Evolutionary conservation across 2,113 vertebrate species (phyloP).

Genomic region (Myxocyprinus asiaticus): DNA sequence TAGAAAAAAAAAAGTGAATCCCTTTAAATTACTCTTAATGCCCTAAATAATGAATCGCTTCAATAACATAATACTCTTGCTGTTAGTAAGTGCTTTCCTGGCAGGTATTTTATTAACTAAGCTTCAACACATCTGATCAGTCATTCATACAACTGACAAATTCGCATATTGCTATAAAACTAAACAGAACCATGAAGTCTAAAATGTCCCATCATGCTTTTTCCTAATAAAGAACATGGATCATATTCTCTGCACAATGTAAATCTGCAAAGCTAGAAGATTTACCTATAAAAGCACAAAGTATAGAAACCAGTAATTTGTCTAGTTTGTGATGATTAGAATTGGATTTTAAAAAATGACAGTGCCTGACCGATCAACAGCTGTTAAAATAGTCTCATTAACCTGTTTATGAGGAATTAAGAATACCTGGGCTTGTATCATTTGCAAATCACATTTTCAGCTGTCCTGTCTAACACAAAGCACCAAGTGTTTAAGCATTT

Average conservation of each 20-base stretch:
- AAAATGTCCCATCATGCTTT: background rate
- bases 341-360: background rate
- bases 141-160: background rate
- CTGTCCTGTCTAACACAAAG: too few relatives aligned
- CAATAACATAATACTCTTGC: background rate
- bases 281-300: background rate
- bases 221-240: background rate
- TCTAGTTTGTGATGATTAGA: background rate
- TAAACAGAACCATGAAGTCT: constrained; percentile 5
- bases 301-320: background rate
- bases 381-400: background rate
- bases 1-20: background rate
- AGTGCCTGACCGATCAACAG: background rate
- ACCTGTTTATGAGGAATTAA: background rate
- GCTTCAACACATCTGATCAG: background rate
- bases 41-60: background rate
- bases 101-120: background rate
- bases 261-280: background rate
- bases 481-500: too few relatives aligned
- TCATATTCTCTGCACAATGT: background rate
- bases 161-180: background rate
- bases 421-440: too few relatives aligned
- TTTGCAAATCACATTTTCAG: too few relatives aligned
- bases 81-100: constrained; percentile 1
- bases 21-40: background rate